Evolutionary conservation across 1,140 invertebrate species (phyloP), one percentile per base, ranked within the genome.

Genomic region (Pemphigus obesinymphae): DNA sequence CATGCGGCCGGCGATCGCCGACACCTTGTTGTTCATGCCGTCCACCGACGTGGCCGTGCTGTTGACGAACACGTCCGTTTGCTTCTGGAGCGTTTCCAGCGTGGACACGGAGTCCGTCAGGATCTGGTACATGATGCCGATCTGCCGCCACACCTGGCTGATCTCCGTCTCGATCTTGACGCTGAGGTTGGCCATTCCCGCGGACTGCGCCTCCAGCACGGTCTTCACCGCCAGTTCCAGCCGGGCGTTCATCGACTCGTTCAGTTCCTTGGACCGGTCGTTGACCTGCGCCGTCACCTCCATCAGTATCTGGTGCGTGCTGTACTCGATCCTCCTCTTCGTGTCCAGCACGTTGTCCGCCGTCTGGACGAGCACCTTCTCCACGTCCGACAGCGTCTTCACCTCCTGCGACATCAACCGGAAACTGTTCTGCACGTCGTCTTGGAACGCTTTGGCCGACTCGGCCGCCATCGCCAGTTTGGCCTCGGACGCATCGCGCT

Each of bases 261-360:
- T 93, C 20, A 95, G 88, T 55, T 90, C 90, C 58, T 88, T 89
- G 7, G 91, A 88, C 85, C 93, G 91, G 10, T 83, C 34, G 85
- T 91, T 92, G 2, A 95, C 88, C 7, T 93, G 85, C 66, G 93
- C 91, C 6, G 90, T 90, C 31, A 96, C 89, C 86, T 95, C 93
- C n/a, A 92, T 86, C n/a, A 95, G 87, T 84, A 96, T 94, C 86
- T 95, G 93, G 85, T 95, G 92, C 1, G 95, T 92, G 0, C 93
- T 93, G 84, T 95, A 95, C 85, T 96, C 95, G 1, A 96, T 90
- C 26, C 93, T 89, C 82, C 93, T 91, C 86, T 95, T 96, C 0
- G 92, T 95, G 63, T 95, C 94, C 84, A 95, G 86, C 6, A 95
- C 93, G 84, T 93, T 92, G 87, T 96, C 94, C 0, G 93, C 93